Base-by-base conservation (phyloP, 2,888 invertebrate genomes). In the Microctonus aethiopoides region DNA sequence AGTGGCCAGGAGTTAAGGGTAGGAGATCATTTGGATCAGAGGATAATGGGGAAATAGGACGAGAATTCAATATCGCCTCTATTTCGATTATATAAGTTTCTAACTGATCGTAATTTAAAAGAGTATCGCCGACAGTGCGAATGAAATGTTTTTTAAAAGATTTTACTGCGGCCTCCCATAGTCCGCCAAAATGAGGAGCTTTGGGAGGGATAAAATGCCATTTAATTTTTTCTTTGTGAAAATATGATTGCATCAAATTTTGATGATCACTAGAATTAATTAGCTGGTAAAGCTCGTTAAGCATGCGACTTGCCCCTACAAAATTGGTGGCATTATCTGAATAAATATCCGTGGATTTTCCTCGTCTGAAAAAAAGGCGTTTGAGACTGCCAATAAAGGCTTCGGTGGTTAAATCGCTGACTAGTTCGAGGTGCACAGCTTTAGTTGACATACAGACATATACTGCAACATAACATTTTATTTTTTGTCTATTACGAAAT, bases 321-420 rank as follows among this genome's bases (percentile, higher is more conserved):
- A n/a, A n/a, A 60, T 80, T 82, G 0, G 77, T 77, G 4, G 80
- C 82, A 52, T 79, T 79, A 59, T 82, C 83, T n/a, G 79, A 80
- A 29, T 75, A 76, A 1, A 84, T 75, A 0, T 76, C 57, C 7
- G 51, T 32, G 0, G 72, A 72, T 36, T 71, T 67, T 6, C 83
- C 83, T 26, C 83, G 63, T 34, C 82, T 59, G 2, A 79, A 63
- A 13, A 80, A 77, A 57, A 83, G 83, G 13, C 81, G 72, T 13
- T 72, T 62, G 6, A 83, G 62, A 6, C 80, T 75, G 1, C 76
- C 76, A 2, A 84, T 41, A 69, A 84, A 82, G 0, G 75, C 72
- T 52, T 78, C 78, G 2, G 81, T 76, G 0, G 77, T 74, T 16
- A 81, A 36, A 29, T 76, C 75, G 34, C 72, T 70, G 0, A 81